These are phyloP conservation scores for Mamestra brassicae DNA, from an alignment of 2,888 invertebrate species.

Conservation along the genomic window DNA sequence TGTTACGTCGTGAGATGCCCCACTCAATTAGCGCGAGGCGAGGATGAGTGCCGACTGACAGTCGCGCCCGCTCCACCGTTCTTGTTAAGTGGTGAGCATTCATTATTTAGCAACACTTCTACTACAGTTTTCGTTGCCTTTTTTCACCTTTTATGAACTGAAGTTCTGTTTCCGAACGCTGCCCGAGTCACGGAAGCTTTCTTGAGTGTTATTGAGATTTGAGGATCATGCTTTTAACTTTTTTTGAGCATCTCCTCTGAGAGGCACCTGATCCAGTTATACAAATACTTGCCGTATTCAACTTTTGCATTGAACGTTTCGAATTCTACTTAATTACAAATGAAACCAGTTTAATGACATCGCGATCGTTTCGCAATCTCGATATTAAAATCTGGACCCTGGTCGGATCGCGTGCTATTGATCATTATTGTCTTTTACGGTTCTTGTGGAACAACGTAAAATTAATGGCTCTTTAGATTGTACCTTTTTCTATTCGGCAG, in stretches of 20 bases:
- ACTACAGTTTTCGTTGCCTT: conserved; percentile 50
- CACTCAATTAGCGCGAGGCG: conserved; percentile 77
- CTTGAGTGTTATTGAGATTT: conserved; percentile 52
- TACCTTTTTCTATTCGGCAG: conserved; percentile 66
- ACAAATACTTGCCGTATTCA: conserved; percentile 2
- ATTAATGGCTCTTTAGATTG: conserved; percentile 77
- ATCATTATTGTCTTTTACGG: conserved; percentile 82
- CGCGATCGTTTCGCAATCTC: conserved; percentile 74
- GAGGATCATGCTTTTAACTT: conserved; percentile 38
- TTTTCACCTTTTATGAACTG: conserved; percentile 47
- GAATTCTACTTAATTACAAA: conserved; percentile 68
- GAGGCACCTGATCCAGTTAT: conserved; percentile 15
- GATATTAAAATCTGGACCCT: conserved; percentile 76
- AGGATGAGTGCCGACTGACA: conserved; percentile 77
- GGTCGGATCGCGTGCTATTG: conserved; percentile 73
- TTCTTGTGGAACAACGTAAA: conserved; percentile 80
- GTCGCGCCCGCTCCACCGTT: conserved; percentile 69
- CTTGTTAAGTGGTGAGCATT: conserved; percentile 71
- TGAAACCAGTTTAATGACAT: conserved; percentile 75
- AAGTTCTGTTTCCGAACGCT: conserved; percentile 54
- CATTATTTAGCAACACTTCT: conserved; percentile 73
- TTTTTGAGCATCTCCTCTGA: conserved; percentile 19
- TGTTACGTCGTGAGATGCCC: conserved; percentile 68
- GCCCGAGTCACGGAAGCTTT: conserved; percentile 38
- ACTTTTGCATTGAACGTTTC: conserved; percentile 30